Evolutionary conservation across 2,888 invertebrate species (phyloP).

Genomic region (Griposia aprilina): DNA sequence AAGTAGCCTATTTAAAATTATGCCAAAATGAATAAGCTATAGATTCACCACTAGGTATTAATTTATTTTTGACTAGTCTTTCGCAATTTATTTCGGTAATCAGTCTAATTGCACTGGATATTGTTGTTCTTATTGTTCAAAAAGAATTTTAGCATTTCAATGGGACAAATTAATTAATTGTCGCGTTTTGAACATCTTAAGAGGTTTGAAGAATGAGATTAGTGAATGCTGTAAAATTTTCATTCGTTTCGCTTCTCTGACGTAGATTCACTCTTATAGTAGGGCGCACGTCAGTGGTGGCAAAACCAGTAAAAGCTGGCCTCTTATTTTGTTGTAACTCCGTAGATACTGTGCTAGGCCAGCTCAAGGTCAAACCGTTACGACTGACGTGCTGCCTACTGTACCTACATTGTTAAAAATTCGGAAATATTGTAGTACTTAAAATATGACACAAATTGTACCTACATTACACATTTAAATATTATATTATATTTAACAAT

Average conservation of each 20-base stretch:
- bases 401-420: constrained; percentile 7
- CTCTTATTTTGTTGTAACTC: neutral
- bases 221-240: constrained; percentile 62
- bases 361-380: neutral
- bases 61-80: constrained; percentile 9
- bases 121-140: constrained; percentile 46
- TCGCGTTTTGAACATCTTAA: constrained; percentile 42
- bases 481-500: neutral
- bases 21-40: neutral
- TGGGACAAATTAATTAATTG: constrained; percentile 61
- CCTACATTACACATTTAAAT: neutral
- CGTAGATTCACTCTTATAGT: constrained; percentile 17
- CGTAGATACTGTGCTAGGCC: neutral
- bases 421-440: constrained; percentile 4
- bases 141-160: constrained; percentile 61
- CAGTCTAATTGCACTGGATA: constrained; percentile 33
- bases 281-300: neutral
- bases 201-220: constrained; percentile 41
- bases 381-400: neutral
- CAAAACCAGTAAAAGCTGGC: neutral
- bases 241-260: constrained; percentile 54
- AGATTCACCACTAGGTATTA: neutral
- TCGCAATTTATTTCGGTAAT: constrained; percentile 35
- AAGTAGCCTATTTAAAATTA: neutral
- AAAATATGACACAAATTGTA: neutral